Conservation (phyloP, 2,797 vertebrate species). For the Oreonectes daqikongensis region DNA sequence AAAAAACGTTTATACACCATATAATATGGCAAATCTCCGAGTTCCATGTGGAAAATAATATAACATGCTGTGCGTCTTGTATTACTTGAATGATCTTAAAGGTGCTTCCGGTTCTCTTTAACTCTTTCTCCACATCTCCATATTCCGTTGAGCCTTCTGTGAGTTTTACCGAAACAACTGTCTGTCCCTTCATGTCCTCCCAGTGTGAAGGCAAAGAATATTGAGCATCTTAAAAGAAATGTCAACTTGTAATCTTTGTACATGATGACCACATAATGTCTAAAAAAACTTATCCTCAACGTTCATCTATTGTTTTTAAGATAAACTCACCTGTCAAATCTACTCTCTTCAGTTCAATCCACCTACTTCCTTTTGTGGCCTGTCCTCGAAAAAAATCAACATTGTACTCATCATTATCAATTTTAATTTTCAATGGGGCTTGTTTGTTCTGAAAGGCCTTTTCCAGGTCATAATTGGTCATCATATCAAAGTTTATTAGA, state of each 20-base stretch:
- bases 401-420: conserved; percentile 60
- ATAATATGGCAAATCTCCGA: no score
- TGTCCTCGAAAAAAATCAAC: conserved; percentile 50
- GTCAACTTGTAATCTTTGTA: not conserved
- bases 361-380: not conserved
- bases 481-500: conserved; percentile 68
- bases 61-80: not conserved
- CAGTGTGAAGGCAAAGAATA: conserved; percentile 61
- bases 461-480: conserved; percentile 80
- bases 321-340: conserved; percentile 62
- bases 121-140: conserved; percentile 42
- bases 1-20: no score
- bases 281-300: no score
- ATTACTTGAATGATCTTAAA: conserved; percentile 62
- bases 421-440: conserved; percentile 53
- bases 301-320: no score
- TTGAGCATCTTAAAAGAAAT: conserved; percentile 2
- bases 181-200: conserved; percentile 65
- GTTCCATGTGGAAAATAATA: no score
- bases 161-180: conserved; percentile 52
- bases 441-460: conserved; percentile 64
- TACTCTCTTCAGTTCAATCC: conserved; percentile 62
- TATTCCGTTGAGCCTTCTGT: conserved; percentile 44
- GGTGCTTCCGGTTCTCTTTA: not conserved
- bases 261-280: not conserved